Conservation (phyloP, 2,113 vertebrate genomes). For the Corynorhinus townsendii region DNA sequence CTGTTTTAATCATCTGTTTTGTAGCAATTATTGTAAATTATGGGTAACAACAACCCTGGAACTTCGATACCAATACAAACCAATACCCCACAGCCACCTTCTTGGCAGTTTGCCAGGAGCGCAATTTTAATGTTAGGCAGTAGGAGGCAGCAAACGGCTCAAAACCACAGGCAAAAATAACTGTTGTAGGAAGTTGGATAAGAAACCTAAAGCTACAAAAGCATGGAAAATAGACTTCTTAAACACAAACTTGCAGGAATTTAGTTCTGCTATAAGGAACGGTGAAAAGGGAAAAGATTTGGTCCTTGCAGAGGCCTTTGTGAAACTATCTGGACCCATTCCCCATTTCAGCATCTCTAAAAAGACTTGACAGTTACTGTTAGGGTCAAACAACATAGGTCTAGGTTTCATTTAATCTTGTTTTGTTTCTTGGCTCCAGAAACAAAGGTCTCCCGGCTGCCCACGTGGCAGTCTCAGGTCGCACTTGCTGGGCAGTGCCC, state of each 20-base stretch:
- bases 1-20: slow-evolving; percentile 29
- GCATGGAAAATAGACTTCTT: slow-evolving; percentile 60
- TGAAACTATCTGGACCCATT: slow-evolving; percentile 4
- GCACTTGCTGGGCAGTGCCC: not conserved
- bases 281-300: not conserved
- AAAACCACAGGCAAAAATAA: slow-evolving; percentile 75
- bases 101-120: slow-evolving; percentile 71
- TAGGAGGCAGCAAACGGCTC: slow-evolving; percentile 89
- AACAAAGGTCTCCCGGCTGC: not conserved
- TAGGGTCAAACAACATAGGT: slow-evolving; percentile 13
- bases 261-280: slow-evolving; percentile 6
- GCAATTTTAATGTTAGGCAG: slow-evolving; percentile 83
- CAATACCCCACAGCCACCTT: slow-evolving; percentile 7
- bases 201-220: slow-evolving; percentile 36
- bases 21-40: slow-evolving; percentile 25
- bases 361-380: not conserved
- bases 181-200: slow-evolving; percentile 65
- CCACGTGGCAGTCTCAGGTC: not conserved
- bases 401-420: not conserved
- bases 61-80: slow-evolving; percentile 21
- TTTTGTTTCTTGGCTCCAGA: not conserved
- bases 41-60: slow-evolving; percentile 37
- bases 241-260: slow-evolving; percentile 54
- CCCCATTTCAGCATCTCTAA: not conserved
- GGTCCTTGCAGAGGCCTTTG: not conserved